These are phyloP conservation scores for Pterophyllum scalare DNA, from an alignment of 2,113 vertebrate genomes.

Conservation along the genomic window DNA sequence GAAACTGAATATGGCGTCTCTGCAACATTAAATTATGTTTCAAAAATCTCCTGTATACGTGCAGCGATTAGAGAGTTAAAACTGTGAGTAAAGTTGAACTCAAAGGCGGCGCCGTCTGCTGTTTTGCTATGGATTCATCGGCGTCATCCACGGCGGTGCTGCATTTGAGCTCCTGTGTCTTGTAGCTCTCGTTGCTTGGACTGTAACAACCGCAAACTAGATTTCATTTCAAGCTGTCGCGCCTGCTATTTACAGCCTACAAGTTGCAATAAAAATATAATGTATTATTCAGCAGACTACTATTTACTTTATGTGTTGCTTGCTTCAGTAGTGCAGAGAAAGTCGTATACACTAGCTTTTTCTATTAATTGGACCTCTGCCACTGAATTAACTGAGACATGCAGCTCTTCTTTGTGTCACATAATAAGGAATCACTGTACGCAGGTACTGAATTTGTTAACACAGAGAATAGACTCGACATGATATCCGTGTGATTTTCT, in stretches of 20 bases:
- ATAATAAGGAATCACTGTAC: not conserved
- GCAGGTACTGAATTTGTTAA: not conserved
- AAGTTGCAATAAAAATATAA: conserved; percentile 12
- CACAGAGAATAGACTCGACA: not conserved
- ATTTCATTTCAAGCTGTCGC: not conserved
- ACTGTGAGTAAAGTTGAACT: not conserved
- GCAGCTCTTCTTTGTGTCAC: not conserved
- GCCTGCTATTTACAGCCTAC: conserved; percentile 2
- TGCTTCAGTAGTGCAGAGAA: not conserved
- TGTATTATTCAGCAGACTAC: conserved; percentile 5
- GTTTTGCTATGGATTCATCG: not conserved
- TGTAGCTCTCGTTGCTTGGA: not conserved
- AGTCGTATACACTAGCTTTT: conserved; percentile 1
- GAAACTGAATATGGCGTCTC: fast-evolving
- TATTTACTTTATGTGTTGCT: conserved; percentile 1
- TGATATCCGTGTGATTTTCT: not conserved
- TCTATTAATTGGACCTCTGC: not conserved
- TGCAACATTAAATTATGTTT: not conserved
- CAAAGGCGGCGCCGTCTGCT: not conserved
- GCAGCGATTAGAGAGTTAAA: not conserved
- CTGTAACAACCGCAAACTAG: not conserved
- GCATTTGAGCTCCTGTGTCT: not conserved
- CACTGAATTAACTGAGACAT: not conserved
- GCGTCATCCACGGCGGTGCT: conserved; percentile 31
- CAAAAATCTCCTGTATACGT: not conserved